Evolutionary conservation across 1,140 invertebrate genomes (phyloP).

Genomic region (Augochlora pura): DNA sequence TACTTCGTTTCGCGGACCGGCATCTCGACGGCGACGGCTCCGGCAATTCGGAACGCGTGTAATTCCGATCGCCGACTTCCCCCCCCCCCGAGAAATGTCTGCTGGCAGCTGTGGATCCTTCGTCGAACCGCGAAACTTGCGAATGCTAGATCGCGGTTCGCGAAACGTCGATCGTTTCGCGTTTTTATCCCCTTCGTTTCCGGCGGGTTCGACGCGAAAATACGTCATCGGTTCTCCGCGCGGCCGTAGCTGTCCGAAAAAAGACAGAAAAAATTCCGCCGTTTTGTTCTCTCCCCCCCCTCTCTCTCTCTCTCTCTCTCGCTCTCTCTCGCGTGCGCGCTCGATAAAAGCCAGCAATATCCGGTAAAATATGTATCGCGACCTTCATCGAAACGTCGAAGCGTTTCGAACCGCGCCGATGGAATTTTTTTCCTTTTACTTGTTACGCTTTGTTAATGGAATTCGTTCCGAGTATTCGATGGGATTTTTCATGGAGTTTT

Average conservation of each 20-base stretch:
- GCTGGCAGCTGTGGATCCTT: not conserved
- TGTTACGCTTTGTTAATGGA: no score
- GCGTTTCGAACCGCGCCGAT: no score
- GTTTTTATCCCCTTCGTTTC: not conserved
- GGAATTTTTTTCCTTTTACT: no score
- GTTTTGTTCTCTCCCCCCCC: no score
- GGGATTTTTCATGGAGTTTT: no score
- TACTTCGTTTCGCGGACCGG: not conserved
- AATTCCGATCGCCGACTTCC: not conserved
- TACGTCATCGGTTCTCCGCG: not conserved
- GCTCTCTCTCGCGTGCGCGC: not conserved
- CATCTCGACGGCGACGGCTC: not conserved
- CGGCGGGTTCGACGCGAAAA: not conserved
- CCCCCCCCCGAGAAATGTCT: not conserved
- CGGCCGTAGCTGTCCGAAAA: not conserved
- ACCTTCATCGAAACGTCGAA: slow-evolving; percentile 30
- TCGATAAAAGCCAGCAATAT: slow-evolving; percentile 34
- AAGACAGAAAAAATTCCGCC: not conserved
- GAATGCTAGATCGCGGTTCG: no score
- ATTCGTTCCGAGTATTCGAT: no score
- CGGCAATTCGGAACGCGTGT: not conserved
- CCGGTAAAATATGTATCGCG: slow-evolving; percentile 28
- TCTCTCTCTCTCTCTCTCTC: no score
- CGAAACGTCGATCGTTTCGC: not conserved
- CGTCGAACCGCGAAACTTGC: no score